These are phyloP conservation scores for Oncorhynchus tshawytscha DNA, from an alignment of 2,113 vertebrate species.

Conservation along the genomic window DNA sequence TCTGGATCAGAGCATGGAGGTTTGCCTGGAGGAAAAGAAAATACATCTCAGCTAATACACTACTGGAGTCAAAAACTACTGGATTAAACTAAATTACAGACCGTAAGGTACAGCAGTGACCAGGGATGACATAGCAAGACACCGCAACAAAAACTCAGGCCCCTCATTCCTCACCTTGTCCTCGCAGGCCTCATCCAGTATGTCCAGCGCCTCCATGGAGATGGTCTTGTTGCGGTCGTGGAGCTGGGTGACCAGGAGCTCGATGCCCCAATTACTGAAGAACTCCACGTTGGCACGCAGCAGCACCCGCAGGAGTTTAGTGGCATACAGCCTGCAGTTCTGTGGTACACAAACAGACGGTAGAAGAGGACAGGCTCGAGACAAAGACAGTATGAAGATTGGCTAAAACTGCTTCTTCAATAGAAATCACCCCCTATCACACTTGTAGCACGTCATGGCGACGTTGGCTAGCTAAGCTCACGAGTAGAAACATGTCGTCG, in stretches of 20 bases:
- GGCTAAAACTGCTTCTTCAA: too few relatives aligned
- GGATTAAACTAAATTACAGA: not conserved
- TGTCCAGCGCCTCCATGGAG: constrained; percentile 84
- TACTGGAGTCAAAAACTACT: not conserved
- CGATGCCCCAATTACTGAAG: constrained; percentile 89
- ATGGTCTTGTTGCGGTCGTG: constrained; percentile 86
- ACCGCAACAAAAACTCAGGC: not conserved
- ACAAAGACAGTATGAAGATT: too few relatives aligned
- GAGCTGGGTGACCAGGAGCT: constrained; percentile 84
- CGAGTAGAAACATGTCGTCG: too few relatives aligned
- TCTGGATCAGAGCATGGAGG: constrained; percentile 86
- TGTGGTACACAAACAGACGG: constrained; percentile 28
- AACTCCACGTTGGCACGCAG: constrained; percentile 85
- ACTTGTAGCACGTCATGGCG: too few relatives aligned
- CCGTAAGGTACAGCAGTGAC: not conserved
- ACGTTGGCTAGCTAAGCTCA: too few relatives aligned
- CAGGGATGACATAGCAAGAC: not conserved
- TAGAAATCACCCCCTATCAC: too few relatives aligned
- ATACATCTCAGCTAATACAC: not conserved
- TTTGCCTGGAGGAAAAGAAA: constrained; percentile 73
- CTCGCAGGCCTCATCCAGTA: constrained; percentile 87
- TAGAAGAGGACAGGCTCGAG: not conserved
- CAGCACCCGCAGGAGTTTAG: constrained; percentile 83
- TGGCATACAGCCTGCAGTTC: constrained; percentile 84
- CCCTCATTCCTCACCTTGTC: constrained; percentile 76